Conservation (phyloP, 2,113 vertebrate species). For the Aramus guarauna region DNA sequence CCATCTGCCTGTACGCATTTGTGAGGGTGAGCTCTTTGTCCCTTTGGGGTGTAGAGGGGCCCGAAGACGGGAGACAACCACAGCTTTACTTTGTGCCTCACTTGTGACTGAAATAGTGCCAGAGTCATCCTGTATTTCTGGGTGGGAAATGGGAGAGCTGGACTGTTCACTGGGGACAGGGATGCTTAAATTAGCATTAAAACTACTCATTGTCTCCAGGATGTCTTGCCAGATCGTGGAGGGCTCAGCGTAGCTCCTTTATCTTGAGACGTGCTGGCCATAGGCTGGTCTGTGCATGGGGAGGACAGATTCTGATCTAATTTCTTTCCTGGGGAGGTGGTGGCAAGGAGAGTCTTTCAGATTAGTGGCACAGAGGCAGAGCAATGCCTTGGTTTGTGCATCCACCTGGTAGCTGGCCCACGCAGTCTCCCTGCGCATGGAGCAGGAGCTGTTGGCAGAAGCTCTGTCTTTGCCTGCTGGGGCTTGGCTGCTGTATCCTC, state of each 20-base stretch:
- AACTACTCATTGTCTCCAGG: neutral
- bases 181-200: neutral
- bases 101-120: neutral
- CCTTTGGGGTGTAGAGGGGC: neutral
- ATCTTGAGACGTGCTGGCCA: neutral
- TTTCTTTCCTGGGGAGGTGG: neutral
- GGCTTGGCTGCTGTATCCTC: neutral
- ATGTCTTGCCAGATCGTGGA: neutral
- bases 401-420: neutral
- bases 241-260: neutral
- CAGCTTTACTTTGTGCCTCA: neutral
- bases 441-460: neutral
- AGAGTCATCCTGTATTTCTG: neutral
- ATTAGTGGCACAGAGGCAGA: neutral
- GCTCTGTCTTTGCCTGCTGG: neutral
- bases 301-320: neutral
- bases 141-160: neutral
- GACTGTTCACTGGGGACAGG: neutral
- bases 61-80: neutral
- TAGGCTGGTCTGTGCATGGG: neutral
- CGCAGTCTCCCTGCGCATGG: neutral
- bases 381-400: neutral
- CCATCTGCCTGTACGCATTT: slow-evolving; percentile 93
- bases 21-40: slow-evolving; percentile 82
- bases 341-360: neutral